Percentiles rank a stretch among this genome's conserved stretches.
phyloP scores from a whole-genome alignment of 2,797 vertebrate species.

The Gadopsis bispinosus region DNA sequence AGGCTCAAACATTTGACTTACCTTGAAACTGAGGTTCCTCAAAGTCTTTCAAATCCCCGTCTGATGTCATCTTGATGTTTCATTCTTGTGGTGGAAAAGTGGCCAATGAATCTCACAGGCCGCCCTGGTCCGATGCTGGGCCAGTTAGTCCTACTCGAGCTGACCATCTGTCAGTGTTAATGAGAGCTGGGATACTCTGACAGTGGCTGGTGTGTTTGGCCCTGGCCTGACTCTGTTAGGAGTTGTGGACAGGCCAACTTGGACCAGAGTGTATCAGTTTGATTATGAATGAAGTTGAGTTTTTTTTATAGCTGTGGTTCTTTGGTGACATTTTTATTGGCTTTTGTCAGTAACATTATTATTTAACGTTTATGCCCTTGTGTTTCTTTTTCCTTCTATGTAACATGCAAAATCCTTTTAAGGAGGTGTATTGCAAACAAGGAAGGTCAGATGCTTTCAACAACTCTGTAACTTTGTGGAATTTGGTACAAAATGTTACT shows the following conservation, averaged over 20 bases:
- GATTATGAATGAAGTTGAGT: constrained; percentile 19
- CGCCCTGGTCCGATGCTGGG: constrained; percentile 34
- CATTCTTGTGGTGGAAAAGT: constrained; percentile 18
- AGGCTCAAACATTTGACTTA: constrained; percentile 9
- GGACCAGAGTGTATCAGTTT: constrained; percentile 12
- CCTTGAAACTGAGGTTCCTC: constrained; percentile 1
- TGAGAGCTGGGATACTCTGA: constrained; percentile 35
- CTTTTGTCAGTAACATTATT: neutral
- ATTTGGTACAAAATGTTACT: too few species aligned
- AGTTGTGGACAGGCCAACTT: constrained; percentile 23
- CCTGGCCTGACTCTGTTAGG: constrained; percentile 10
- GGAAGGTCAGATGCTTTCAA: neutral
- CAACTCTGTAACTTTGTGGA: too few species aligned
- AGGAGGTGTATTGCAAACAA: neutral
- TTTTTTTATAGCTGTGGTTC: neutral
- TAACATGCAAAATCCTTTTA: neutral
- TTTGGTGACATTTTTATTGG: neutral
- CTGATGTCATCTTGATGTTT: constrained; percentile 28
- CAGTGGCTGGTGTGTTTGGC: constrained; percentile 24
- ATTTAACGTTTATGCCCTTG: neutral
- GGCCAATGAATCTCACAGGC: constrained; percentile 19
- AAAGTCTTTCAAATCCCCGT: constrained; percentile 12
- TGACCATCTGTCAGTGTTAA: constrained; percentile 63
- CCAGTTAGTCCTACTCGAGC: constrained; percentile 39
- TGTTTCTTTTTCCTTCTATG: neutral